A percentile compares a stretch with the other conserved stretches of the same genome.
These are phyloP conservation scores for Esox niger DNA, from an alignment of 2,113 vertebrate species.

Conservation along the genomic window DNA sequence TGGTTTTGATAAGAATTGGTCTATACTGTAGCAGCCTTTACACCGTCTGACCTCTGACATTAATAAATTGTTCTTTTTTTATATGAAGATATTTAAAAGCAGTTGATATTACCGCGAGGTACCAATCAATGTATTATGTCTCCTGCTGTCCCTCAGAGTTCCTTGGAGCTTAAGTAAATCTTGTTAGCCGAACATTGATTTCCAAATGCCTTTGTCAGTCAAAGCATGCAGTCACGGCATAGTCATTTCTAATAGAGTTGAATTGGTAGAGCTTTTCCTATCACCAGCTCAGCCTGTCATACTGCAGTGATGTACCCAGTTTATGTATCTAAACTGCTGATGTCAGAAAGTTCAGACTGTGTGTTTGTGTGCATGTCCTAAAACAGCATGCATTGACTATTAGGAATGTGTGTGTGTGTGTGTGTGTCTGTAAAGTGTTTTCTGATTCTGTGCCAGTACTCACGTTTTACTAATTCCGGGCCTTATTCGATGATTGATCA, in stretches of 20 bases:
- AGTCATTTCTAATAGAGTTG: slow-evolving; percentile 1
- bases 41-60: not conserved
- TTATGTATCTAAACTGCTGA: not conserved
- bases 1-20: not conserved
- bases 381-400: no score
- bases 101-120: not conserved
- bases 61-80: not conserved
- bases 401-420: not conserved
- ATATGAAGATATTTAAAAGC: not conserved
- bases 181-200: not conserved
- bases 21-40: not conserved
- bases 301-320: not conserved
- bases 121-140: not conserved
- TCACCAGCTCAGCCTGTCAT: not conserved
- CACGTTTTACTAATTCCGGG: not conserved
- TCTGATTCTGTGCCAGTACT: not conserved
- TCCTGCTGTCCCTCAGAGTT: not conserved
- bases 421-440: not conserved
- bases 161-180: not conserved
- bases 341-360: not conserved
- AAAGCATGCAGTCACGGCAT: not conserved
- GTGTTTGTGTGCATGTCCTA: not conserved
- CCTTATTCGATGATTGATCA: not conserved
- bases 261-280: not conserved
- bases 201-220: not conserved